Evolutionary conservation across 2,888 invertebrate genomes (phyloP).

Genomic region (Euproctis similis): DNA sequence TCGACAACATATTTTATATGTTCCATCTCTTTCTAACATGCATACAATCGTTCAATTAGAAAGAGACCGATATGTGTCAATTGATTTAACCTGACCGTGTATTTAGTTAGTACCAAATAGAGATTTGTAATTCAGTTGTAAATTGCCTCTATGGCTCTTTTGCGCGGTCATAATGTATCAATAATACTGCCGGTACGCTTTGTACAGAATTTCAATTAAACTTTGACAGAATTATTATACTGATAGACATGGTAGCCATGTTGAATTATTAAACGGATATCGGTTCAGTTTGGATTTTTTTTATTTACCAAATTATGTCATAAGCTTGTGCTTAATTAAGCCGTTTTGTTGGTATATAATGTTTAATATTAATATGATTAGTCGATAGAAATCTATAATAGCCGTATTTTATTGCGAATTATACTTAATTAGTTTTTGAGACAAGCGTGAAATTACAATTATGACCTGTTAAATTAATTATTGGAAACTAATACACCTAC

Average conservation of each 20-base stretch:
- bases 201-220: slow-evolving; percentile 69
- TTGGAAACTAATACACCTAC: no score
- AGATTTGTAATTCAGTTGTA: slow-evolving; percentile 74
- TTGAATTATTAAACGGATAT: slow-evolving; percentile 52
- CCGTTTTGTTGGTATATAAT: slow-evolving; percentile 12
- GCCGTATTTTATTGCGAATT: slow-evolving; percentile 1
- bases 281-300: slow-evolving; percentile 21
- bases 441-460: no score
- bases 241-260: slow-evolving; percentile 57
- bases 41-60: slow-evolving; percentile 10
- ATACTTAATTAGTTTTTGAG: background rate
- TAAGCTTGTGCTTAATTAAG: slow-evolving; percentile 21
- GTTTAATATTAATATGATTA: slow-evolving; percentile 17
- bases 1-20: slow-evolving; percentile 31
- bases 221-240: slow-evolving; percentile 73
- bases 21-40: slow-evolving; percentile 27
- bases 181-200: slow-evolving; percentile 58
- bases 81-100: slow-evolving; percentile 71
- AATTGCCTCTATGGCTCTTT: slow-evolving; percentile 68
- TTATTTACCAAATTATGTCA: slow-evolving; percentile 24
- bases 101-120: slow-evolving; percentile 60
- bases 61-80: slow-evolving; percentile 38
- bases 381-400: slow-evolving; percentile 23
- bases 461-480: no score
- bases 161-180: slow-evolving; percentile 69